A percentile compares a stretch with the other conserved stretches of the same genome.
Evolutionary conservation across 1,140 invertebrate species (phyloP).

Genomic region (Uloborus diversus): DNA sequence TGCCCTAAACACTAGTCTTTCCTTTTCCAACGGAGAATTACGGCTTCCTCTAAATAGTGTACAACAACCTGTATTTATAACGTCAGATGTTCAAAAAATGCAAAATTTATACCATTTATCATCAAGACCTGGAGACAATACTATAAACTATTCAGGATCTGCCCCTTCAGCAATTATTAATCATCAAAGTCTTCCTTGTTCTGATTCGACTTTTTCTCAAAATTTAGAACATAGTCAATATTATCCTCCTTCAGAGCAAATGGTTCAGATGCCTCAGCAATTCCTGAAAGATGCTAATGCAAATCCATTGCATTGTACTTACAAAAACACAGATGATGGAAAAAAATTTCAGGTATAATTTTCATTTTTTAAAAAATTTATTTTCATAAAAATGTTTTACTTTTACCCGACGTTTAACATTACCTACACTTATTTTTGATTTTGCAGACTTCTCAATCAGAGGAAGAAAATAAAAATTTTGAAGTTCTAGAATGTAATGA

Average conservation of each 20-base stretch:
- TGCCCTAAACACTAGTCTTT: neutral
- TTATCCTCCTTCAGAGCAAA: neutral
- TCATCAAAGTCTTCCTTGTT: neutral
- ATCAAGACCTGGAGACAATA: neutral
- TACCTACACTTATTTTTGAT: neutral
- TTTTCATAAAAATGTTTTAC: neutral
- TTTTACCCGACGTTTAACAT: neutral
- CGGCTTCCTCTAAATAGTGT: neutral
- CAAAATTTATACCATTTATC: neutral
- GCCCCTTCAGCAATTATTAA: neutral
- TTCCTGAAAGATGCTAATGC: slow-evolving; percentile 46
- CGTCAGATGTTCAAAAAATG: neutral
- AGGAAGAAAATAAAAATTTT: slow-evolving; percentile 31
- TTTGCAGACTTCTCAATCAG: slow-evolving; percentile 14
- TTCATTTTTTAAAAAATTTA: too few relatives aligned
- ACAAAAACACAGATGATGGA: neutral
- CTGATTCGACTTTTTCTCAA: neutral
- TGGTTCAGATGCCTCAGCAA: neutral
- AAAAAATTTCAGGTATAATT: slow-evolving; percentile 1
- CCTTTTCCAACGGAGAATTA: neutral
- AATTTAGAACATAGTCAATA: neutral
- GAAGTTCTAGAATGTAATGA: slow-evolving; percentile 47
- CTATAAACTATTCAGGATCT: neutral
- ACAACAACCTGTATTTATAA: neutral
- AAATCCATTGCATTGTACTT: slow-evolving; percentile 33